Percentiles rank a stretch among this genome's conserved stretches.
phyloP scores from a whole-genome alignment of 2,113 vertebrate genomes.

The Prolemur simus region DNA sequence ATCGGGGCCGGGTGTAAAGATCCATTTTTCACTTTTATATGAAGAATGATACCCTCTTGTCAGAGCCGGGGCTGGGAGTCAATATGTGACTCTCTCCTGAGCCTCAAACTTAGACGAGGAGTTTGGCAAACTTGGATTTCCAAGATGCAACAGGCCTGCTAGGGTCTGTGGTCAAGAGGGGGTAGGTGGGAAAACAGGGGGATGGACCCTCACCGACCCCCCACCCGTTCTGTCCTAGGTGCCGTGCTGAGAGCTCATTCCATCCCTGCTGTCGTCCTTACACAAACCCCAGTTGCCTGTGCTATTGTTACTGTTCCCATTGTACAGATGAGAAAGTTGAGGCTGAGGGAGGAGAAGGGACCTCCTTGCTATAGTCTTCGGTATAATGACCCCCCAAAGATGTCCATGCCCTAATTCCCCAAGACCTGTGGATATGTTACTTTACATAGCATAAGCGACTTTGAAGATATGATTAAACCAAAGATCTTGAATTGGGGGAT shows the following conservation, averaged over 20 bases:
- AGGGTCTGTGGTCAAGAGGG: background rate
- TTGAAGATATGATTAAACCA: background rate
- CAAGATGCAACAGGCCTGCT: background rate
- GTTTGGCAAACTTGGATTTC: background rate
- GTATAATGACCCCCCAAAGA: background rate
- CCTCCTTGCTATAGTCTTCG: background rate
- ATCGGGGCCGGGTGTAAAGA: background rate
- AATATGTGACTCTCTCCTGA: background rate
- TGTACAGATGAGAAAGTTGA: background rate
- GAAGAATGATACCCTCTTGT: slow-evolving; percentile 43
- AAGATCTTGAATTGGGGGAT: background rate
- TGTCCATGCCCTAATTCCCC: too few relatives aligned
- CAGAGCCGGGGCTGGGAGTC: background rate
- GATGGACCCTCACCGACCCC: rapidly evolving
- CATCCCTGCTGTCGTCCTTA: background rate
- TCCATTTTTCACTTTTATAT: slow-evolving; percentile 55
- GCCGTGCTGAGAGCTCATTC: background rate
- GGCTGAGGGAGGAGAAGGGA: background rate
- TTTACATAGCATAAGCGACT: too few relatives aligned
- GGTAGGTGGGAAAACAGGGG: background rate
- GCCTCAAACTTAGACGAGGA: background rate
- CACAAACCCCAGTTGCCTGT: background rate
- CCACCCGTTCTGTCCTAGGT: background rate
- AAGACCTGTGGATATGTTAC: too few relatives aligned
- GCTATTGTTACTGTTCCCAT: background rate